These are phyloP conservation scores for Thamnophis elegans DNA, from an alignment of 2,797 vertebrate species.

Conservation along the genomic window DNA sequence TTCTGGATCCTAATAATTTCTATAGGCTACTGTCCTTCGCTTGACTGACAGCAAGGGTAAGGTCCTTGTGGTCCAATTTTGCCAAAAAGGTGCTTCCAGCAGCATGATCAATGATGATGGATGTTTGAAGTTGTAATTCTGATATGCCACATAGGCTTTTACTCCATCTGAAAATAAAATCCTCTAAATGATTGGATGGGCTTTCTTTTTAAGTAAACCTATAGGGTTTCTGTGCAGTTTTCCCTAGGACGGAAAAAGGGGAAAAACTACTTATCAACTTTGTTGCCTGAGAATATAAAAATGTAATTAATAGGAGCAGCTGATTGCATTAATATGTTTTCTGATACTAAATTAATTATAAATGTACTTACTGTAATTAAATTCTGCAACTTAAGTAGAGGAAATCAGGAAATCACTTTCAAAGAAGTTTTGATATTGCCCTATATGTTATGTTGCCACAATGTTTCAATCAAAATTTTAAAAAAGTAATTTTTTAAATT, in stretches of 20 bases:
- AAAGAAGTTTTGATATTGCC: not conserved
- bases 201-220: not conserved
- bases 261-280: not conserved
- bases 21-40: not conserved
- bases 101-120: not conserved
- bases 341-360: not conserved
- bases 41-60: not conserved
- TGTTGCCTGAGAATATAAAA: not conserved
- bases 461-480: not conserved
- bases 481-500: not conserved
- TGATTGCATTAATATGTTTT: not conserved
- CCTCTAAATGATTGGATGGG: not conserved
- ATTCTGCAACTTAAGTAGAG: not conserved
- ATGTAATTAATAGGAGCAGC: not conserved
- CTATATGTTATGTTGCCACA: not conserved
- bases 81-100: not conserved
- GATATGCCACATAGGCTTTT: not conserved
- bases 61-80: not conserved
- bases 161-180: not conserved
- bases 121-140: not conserved
- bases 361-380: not conserved
- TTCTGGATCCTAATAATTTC: not conserved
- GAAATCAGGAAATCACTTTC: not conserved
- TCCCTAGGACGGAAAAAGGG: not conserved
- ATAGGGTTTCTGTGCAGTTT: not conserved